Percentiles rank a stretch among this genome's conserved stretches.
phyloP scores from a whole-genome alignment of 2,888 invertebrate genomes.

The Cetonia aurata region DNA sequence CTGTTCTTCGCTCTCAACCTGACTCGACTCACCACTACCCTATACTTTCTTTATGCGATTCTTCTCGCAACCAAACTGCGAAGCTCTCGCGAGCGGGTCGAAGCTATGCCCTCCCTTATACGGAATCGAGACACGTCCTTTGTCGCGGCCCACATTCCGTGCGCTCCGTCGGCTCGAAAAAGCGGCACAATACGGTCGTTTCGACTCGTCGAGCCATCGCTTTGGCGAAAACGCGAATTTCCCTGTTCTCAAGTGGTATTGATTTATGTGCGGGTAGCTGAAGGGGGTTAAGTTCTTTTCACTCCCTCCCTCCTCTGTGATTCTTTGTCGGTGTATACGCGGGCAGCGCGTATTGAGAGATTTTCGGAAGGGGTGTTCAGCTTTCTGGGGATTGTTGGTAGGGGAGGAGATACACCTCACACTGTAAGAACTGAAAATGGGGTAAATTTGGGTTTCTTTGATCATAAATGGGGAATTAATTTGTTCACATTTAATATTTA shows the following conservation, averaged over 20 bases:
- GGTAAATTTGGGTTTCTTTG: too few species aligned
- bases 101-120: slow-evolving; percentile 55
- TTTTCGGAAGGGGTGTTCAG: too few species aligned
- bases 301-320: neutral
- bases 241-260: slow-evolving; percentile 32
- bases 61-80: too few species aligned
- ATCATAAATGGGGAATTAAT: too few species aligned
- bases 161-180: slow-evolving; percentile 41
- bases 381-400: too few species aligned
- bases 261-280: slow-evolving; percentile 18
- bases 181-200: slow-evolving; percentile 36
- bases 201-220: neutral
- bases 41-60: slow-evolving; percentile 50
- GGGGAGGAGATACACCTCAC: too few species aligned
- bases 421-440: too few species aligned
- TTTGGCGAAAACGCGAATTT: slow-evolving; percentile 19
- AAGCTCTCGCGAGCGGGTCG: slow-evolving; percentile 46
- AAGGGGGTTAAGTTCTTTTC: slow-evolving; percentile 14
- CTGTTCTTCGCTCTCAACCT: too few species aligned
- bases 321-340: too few species aligned
- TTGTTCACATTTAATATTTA: too few species aligned
- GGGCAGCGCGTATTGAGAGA: too few species aligned
- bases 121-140: slow-evolving; percentile 63
- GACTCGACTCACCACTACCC: neutral
- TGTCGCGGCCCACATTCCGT: slow-evolving; percentile 55